phyloP scores from a whole-genome alignment of 2,113 vertebrate species.

The Neolamprologus fasciatus region DNA sequence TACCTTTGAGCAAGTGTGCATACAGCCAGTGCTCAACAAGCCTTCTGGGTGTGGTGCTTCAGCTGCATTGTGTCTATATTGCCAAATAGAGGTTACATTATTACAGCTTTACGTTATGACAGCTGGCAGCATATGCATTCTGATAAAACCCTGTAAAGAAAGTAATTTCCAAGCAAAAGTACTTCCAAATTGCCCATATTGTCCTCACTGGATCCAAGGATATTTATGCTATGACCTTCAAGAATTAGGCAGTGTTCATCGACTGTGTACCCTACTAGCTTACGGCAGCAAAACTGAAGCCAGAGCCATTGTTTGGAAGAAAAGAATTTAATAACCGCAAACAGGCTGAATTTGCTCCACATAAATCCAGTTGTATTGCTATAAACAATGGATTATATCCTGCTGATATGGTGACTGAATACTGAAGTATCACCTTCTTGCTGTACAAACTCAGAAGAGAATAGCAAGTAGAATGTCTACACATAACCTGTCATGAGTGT shows the following conservation, averaged over 20 bases:
- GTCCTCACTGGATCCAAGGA: background rate
- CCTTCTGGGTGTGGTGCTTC: background rate
- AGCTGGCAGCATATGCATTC: constrained; percentile 1
- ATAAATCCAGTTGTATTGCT: constrained; percentile 38
- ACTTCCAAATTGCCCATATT: background rate
- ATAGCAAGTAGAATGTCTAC: background rate
- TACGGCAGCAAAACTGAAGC: constrained; percentile 30
- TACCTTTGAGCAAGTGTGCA: background rate
- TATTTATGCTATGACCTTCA: constrained; percentile 49
- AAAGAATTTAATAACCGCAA: constrained; percentile 27
- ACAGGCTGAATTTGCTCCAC: constrained; percentile 33
- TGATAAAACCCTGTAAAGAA: constrained; percentile 9
- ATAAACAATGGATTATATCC: constrained; percentile 17
- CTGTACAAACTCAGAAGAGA: background rate
- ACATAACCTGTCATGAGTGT: background rate
- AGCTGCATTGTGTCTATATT: background rate
- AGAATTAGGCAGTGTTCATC: constrained; percentile 30
- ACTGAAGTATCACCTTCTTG: background rate
- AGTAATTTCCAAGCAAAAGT: constrained; percentile 5
- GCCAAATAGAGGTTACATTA: background rate
- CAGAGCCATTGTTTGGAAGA: constrained; percentile 28
- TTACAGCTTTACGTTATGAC: background rate
- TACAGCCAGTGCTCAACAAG: background rate
- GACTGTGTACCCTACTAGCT: constrained; percentile 14
- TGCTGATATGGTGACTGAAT: constrained; percentile 18